Conservation (phyloP, 2,113 vertebrate species). For the Oreotrochilus melanogaster region DNA sequence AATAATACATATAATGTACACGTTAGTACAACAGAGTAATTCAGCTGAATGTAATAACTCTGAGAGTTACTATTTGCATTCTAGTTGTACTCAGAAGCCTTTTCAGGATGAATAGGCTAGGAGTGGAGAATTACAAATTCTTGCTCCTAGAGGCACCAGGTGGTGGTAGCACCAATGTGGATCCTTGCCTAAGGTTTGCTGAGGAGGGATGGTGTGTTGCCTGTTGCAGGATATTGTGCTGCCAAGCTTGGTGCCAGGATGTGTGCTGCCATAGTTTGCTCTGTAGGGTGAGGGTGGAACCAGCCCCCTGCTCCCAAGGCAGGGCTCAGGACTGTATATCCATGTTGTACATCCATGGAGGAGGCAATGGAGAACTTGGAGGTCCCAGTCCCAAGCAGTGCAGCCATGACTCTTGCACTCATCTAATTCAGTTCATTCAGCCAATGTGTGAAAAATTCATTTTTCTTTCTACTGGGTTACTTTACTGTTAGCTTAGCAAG, state of each 20-base stretch:
- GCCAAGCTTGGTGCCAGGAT: not conserved
- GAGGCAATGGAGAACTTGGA: accelerated
- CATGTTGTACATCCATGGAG: not conserved
- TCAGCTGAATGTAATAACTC: not conserved
- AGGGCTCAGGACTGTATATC: not conserved
- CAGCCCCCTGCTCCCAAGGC: not conserved
- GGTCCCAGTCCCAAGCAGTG: not conserved
- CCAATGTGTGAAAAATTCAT: not conserved
- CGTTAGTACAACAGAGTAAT: not conserved
- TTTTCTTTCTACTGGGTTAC: not conserved
- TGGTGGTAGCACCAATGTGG: not conserved
- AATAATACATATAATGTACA: not conserved
- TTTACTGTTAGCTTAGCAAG: not conserved
- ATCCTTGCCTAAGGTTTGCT: not conserved
- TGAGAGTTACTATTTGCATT: not conserved
- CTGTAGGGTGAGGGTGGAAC: not conserved
- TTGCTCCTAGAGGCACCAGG: not conserved
- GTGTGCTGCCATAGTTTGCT: not conserved
- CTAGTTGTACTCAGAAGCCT: not conserved
- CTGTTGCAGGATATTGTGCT: not conserved
- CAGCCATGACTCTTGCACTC: not conserved
- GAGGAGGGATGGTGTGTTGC: not conserved
- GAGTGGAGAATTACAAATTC: not conserved
- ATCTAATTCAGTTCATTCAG: not conserved
- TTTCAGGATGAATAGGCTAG: not conserved